Conservation (phyloP, 2,113 vertebrate genomes). For the Stegostoma tigrinum region DNA sequence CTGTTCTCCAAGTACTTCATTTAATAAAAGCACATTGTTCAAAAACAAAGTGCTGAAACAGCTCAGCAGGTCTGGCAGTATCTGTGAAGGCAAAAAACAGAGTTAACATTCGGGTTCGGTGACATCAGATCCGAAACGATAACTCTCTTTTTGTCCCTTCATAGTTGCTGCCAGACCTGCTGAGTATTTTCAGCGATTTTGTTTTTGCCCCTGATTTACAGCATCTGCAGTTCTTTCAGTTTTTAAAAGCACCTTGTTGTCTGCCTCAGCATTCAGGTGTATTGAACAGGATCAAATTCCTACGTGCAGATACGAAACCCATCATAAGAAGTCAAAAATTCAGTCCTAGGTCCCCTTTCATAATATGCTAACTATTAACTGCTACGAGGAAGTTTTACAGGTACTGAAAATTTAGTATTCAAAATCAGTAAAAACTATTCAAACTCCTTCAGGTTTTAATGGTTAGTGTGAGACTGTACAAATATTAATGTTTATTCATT, state of each 20-base stretch:
- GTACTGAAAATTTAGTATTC: background rate
- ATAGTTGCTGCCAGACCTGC: too few species aligned
- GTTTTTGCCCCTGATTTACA: too few species aligned
- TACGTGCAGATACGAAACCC: background rate
- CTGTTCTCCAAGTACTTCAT: background rate
- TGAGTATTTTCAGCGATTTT: too few species aligned
- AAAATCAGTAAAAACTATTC: background rate
- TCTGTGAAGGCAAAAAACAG: too few species aligned
- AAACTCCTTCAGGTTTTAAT: background rate
- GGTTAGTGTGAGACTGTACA: background rate
- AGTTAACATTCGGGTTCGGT: too few species aligned
- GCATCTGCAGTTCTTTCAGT: too few species aligned
- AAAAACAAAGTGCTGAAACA: background rate
- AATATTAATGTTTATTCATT: background rate
- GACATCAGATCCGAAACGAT: too few species aligned
- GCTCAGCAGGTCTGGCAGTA: too few species aligned
- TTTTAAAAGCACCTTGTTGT: background rate
- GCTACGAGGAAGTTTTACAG: background rate
- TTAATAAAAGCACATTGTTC: background rate
- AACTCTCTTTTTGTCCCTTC: too few species aligned
- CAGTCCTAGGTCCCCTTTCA: background rate
- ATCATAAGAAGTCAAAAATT: background rate
- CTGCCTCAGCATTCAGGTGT: background rate
- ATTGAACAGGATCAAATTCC: background rate
- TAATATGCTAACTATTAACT: background rate